Conservation (phyloP, 2,113 vertebrate species). For the Rhombomys opimus region DNA sequence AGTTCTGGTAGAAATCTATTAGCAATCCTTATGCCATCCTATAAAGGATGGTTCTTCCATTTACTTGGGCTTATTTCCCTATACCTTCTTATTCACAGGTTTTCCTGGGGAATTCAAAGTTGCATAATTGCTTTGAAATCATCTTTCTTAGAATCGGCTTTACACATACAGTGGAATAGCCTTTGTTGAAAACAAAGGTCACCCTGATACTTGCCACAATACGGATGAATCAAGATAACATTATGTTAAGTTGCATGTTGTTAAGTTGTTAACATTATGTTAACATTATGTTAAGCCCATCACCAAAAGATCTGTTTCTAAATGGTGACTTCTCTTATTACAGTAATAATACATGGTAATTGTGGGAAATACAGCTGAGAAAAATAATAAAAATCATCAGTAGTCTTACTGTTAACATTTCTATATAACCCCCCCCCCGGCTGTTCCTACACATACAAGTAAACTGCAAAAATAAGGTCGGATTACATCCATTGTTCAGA, state of each 20-base stretch:
- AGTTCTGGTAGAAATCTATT: not conserved
- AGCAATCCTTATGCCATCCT: not conserved
- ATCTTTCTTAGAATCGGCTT: not conserved
- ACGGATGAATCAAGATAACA: not conserved
- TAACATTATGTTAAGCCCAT: not conserved
- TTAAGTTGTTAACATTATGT: too few relatives aligned
- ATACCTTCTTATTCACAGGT: not conserved
- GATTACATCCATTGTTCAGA: constrained; percentile 61
- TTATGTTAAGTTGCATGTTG: not conserved
- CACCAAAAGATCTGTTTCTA: not conserved
- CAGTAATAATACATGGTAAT: constrained; percentile 50
- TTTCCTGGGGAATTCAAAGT: not conserved
- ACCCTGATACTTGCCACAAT: not conserved
- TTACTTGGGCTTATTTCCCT: not conserved
- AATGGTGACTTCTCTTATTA: constrained; percentile 60
- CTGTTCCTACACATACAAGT: constrained; percentile 33
- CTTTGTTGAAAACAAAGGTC: not conserved
- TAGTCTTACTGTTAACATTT: constrained; percentile 72
- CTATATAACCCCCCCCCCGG: constrained; percentile 50
- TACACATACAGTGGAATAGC: not conserved
- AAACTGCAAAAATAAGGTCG: constrained; percentile 62
- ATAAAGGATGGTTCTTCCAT: too few relatives aligned
- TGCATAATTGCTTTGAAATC: not conserved
- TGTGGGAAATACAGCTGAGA: constrained; percentile 67
- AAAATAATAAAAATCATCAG: constrained; percentile 75